Conservation (phyloP, 2,113 vertebrate species). For the Oncorhynchus masou region DNA sequence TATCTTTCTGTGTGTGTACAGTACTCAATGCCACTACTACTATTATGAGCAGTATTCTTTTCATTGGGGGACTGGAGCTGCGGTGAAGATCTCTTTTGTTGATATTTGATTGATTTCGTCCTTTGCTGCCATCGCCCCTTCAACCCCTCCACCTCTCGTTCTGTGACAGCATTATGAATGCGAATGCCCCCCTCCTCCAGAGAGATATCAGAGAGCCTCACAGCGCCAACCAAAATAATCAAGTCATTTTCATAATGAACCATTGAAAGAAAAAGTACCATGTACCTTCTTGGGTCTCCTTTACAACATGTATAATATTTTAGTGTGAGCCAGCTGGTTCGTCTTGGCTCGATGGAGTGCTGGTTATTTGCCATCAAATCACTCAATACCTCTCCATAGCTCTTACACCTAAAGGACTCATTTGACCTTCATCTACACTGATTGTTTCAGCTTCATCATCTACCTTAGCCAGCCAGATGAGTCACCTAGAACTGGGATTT, state of each 20-base stretch:
- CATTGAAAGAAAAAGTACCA: too few relatives aligned
- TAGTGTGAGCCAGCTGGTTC: background rate
- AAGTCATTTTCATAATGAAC: too few relatives aligned
- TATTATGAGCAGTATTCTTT: background rate
- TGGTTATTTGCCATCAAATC: conserved; percentile 24
- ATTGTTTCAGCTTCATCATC: conserved; percentile 46
- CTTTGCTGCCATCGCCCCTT: conserved; percentile 19
- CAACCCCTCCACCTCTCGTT: too few relatives aligned
- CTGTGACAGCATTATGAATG: too few relatives aligned
- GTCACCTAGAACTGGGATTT: conserved; percentile 15
- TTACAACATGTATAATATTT: background rate
- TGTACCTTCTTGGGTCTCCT: background rate
- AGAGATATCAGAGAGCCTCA: too few relatives aligned
- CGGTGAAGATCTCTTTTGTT: background rate
- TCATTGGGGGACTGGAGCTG: conserved; percentile 6
- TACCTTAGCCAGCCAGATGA: conserved; percentile 27
- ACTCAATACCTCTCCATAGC: background rate
- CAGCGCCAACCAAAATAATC: too few relatives aligned
- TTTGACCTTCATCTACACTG: conserved; percentile 52
- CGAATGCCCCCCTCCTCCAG: too few relatives aligned
- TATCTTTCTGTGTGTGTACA: background rate
- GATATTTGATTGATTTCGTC: conserved; percentile 36
- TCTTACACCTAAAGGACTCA: conserved; percentile 15
- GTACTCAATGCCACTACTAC: background rate
- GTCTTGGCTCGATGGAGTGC: background rate